Conservation (phyloP, 35 echinoderm and acorn worm species). For the Diadema setosum region DNA sequence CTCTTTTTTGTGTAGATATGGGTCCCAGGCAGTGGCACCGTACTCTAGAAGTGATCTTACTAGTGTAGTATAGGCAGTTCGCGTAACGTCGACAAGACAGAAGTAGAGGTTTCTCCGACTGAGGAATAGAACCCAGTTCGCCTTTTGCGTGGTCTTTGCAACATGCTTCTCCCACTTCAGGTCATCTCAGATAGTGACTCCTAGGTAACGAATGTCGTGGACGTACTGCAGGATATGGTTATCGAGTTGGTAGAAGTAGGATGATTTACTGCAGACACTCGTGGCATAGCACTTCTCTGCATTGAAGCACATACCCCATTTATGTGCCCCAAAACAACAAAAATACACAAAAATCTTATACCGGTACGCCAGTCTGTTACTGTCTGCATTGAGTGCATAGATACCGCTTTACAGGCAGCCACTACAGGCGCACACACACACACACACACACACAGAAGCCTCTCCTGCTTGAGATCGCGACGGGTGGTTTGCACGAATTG, state of each 20-base stretch:
- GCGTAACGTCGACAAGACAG: not conserved
- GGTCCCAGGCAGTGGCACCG: not conserved
- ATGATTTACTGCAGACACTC: not conserved
- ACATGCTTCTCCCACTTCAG: not conserved
- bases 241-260: not conserved
- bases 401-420: too few relatives aligned
- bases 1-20: not conserved
- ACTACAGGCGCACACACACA: too few relatives aligned
- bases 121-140: not conserved
- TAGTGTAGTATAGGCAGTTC: not conserved
- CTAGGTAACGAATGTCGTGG: not conserved
- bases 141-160: not conserved
- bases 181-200: not conserved
- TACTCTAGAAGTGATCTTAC: not conserved
- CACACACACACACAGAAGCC: too few relatives aligned
- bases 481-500: too few relatives aligned
- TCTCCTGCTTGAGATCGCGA: too few relatives aligned
- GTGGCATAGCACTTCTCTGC: not conserved
- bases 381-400: too few relatives aligned
- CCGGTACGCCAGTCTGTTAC: too few relatives aligned
- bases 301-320: constrained; percentile 38
- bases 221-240: not conserved
- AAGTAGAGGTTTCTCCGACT: not conserved
- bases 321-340: constrained; percentile 7
- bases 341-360: too few relatives aligned